Conservation (phyloP, 2,888 invertebrate species). For the Drosophila mayaguana region DNA sequence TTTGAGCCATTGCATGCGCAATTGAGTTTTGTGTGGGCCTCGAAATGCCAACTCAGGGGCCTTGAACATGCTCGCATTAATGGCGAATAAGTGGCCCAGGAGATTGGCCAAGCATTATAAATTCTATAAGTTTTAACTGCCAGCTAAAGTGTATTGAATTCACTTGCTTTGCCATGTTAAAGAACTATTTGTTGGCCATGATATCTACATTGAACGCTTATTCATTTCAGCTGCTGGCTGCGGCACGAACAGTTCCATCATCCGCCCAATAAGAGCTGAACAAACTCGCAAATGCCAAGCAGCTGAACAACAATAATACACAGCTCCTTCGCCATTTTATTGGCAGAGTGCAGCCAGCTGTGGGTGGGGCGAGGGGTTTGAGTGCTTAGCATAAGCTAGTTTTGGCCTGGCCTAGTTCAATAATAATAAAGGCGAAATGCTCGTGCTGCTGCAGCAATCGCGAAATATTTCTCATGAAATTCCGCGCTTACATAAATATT, state of each 20-base stretch:
- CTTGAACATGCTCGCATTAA: slow-evolving; percentile 36
- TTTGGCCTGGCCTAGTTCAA: slow-evolving; percentile 58
- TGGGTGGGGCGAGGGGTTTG: neutral
- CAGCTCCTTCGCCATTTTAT: slow-evolving; percentile 24
- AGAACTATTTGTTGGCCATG: neutral
- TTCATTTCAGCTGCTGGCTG: neutral
- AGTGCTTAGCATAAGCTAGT: slow-evolving; percentile 57
- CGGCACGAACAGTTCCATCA: slow-evolving; percentile 24
- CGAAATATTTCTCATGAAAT: slow-evolving; percentile 62
- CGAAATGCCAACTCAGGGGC: slow-evolving; percentile 24
- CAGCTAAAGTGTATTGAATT: neutral
- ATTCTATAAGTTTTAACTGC: neutral
- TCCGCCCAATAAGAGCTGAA: slow-evolving; percentile 16
- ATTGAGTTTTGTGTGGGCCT: slow-evolving; percentile 61
- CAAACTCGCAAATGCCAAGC: slow-evolving; percentile 40
- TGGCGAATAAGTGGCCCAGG: slow-evolving; percentile 23
- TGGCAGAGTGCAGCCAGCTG: slow-evolving; percentile 31
- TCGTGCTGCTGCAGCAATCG: slow-evolving; percentile 47
- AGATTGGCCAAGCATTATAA: slow-evolving; percentile 17
- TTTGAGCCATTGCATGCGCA: slow-evolving; percentile 75
- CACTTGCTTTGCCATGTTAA: no score
- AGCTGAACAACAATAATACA: slow-evolving; percentile 7
- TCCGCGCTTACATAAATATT: slow-evolving; percentile 68
- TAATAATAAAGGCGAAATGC: slow-evolving; percentile 67
- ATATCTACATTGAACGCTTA: neutral